Percentiles rank a stretch among this genome's conserved stretches.
Evolutionary conservation across 2,888 invertebrate species (phyloP).

Genomic region (Patella pellucida): DNA sequence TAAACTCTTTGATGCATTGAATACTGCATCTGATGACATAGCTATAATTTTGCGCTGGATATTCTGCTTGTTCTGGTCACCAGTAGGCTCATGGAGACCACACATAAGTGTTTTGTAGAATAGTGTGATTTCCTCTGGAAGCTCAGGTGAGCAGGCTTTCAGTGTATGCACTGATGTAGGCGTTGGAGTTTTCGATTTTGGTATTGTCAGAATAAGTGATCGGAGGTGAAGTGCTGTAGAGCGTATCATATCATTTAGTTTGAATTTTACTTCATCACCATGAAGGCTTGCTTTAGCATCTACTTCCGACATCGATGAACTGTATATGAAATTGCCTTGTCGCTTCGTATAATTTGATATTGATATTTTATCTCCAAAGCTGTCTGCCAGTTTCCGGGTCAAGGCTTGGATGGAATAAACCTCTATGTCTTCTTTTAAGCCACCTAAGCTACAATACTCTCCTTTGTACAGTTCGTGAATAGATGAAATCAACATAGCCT

Average conservation of each 20-base stretch:
- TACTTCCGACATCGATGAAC: not conserved
- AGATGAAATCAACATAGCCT: not conserved
- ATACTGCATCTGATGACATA: slow-evolving; percentile 22
- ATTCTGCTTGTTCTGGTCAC: slow-evolving; percentile 4
- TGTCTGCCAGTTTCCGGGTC: not conserved
- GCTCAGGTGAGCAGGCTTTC: not conserved
- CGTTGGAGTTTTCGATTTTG: not conserved
- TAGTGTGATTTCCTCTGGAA: not conserved
- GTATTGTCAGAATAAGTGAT: not conserved
- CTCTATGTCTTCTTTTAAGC: slow-evolving; percentile 1
- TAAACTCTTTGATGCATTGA: slow-evolving; percentile 6
- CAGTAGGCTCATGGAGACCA: slow-evolving; percentile 9
- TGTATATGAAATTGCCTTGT: not conserved
- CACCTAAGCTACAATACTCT: not conserved
- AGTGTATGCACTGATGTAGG: slow-evolving; percentile 4
- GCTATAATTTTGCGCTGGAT: slow-evolving; percentile 12
- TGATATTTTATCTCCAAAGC: not conserved
- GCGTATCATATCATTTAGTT: not conserved
- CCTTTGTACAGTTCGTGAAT: too few species aligned
- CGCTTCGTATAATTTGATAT: not conserved
- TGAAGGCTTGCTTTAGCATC: not conserved
- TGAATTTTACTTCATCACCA: not conserved
- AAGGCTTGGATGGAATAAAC: slow-evolving; percentile 10
- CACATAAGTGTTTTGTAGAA: slow-evolving; percentile 8
- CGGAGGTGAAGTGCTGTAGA: not conserved